Percentiles rank a stretch among this genome's conserved stretches.
phyloP scores from a whole-genome alignment of 1,140 invertebrate genomes.

The Acromyrmex heyeri region DNA sequence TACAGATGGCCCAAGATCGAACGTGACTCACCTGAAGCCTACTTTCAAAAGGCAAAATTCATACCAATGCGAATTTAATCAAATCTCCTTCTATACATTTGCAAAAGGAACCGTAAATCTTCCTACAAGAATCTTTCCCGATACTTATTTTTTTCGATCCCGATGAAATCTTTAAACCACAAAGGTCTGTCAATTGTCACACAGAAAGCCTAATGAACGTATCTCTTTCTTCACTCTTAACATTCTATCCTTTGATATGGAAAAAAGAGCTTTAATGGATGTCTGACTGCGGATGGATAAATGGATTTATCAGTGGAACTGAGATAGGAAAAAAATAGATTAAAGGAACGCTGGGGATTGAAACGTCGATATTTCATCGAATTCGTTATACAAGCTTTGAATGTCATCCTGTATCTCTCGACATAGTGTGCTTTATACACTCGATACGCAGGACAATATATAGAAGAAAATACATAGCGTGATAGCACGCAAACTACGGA shows the following conservation, averaged over 20 bases:
- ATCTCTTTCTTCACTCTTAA: neutral
- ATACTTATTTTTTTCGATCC: neutral
- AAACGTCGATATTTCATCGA: slow-evolving; percentile 58
- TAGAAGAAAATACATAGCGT: neutral
- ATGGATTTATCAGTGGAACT: slow-evolving; percentile 37
- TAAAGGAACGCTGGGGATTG: slow-evolving; percentile 4
- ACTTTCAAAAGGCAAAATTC: slow-evolving; percentile 22
- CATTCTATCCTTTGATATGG: neutral
- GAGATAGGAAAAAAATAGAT: slow-evolving; percentile 23
- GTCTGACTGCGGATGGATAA: slow-evolving; percentile 27
- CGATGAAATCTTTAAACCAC: neutral
- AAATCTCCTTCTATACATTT: slow-evolving; percentile 44
- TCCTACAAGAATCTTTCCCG: neutral
- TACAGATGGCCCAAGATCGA: slow-evolving; percentile 33
- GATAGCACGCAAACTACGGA: too few species aligned
- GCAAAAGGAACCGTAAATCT: neutral
- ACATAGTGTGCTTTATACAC: slow-evolving; percentile 40
- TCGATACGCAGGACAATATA: neutral
- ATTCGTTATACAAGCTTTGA: slow-evolving; percentile 48
- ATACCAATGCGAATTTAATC: slow-evolving; percentile 57
- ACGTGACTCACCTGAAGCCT: slow-evolving; percentile 47
- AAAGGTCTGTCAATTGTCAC: neutral
- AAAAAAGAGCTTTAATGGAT: slow-evolving; percentile 22
- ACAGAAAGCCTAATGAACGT: slow-evolving; percentile 1
- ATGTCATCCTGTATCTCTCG: slow-evolving; percentile 44